phyloP scores from a whole-genome alignment of 2,797 vertebrate species.

The Tapera naevia region DNA sequence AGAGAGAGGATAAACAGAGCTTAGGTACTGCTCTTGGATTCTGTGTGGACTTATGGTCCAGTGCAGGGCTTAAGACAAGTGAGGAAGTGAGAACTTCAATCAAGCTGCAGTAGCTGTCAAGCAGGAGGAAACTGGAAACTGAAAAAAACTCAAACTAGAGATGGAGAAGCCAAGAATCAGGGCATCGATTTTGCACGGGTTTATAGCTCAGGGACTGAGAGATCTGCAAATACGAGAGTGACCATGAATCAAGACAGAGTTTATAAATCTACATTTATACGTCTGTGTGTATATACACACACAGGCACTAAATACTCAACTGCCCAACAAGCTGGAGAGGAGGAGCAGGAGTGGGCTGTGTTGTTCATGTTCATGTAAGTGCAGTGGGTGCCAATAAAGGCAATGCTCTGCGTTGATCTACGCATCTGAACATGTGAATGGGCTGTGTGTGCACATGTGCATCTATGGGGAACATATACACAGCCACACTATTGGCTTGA shows the following conservation, averaged over 20 bases:
- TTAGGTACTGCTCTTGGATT: not conserved
- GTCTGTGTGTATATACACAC: not conserved
- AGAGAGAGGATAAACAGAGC: not conserved
- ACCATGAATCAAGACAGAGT: not conserved
- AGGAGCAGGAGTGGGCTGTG: not conserved
- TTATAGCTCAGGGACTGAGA: not conserved
- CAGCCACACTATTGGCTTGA: fast-evolving
- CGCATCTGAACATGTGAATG: fast-evolving
- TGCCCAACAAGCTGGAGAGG: not conserved
- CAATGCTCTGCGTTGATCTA: not conserved
- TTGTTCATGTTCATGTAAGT: fast-evolving
- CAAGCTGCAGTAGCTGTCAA: not conserved
- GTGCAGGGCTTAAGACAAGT: not conserved
- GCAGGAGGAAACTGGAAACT: not conserved
- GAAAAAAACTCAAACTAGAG: not conserved
- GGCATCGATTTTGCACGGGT: not conserved
- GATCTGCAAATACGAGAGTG: not conserved
- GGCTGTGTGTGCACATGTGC: fast-evolving
- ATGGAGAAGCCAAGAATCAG: not conserved
- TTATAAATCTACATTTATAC: not conserved
- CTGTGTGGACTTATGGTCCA: not conserved
- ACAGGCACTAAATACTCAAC: not conserved
- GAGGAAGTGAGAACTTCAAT: not conserved
- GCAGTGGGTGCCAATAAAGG: not conserved
- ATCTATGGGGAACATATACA: not conserved